phyloP scores from a whole-genome alignment of 2,888 invertebrate genomes.

The Ametastegia equiseti region DNA sequence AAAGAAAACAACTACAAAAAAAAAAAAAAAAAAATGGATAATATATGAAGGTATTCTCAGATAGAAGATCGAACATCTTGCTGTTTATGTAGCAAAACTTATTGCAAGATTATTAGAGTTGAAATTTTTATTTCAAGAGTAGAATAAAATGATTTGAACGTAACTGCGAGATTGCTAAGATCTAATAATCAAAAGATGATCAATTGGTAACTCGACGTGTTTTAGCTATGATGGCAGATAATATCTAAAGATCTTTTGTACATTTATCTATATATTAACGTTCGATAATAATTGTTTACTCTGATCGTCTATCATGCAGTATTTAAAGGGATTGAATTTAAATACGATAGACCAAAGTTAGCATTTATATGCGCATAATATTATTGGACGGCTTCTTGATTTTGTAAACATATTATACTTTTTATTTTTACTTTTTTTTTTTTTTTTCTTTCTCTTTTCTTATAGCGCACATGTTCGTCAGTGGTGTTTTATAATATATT shows the following conservation, averaged over 20 bases:
- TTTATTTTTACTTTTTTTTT: background rate
- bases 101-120: background rate
- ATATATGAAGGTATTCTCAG: constrained; percentile 43
- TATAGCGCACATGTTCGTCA: constrained; percentile 16
- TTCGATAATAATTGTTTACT: constrained; percentile 42
- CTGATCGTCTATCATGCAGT: constrained; percentile 1
- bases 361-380: constrained; percentile 9
- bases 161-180: background rate
- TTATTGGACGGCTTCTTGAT: constrained; percentile 27
- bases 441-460: background rate
- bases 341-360: constrained; percentile 33
- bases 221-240: background rate
- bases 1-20: constrained; percentile 57
- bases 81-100: background rate
- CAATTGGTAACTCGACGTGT: background rate
- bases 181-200: background rate
- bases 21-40: constrained; percentile 57
- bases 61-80: background rate
- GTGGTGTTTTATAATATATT: background rate
- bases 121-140: background rate
- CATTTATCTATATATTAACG: constrained; percentile 31
- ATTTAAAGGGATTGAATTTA: constrained; percentile 28
- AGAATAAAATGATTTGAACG: background rate
- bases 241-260: constrained; percentile 35
- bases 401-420: background rate